These are phyloP conservation scores for Nettapus auritus DNA, from an alignment of 2,113 vertebrate species.

Conservation along the genomic window DNA sequence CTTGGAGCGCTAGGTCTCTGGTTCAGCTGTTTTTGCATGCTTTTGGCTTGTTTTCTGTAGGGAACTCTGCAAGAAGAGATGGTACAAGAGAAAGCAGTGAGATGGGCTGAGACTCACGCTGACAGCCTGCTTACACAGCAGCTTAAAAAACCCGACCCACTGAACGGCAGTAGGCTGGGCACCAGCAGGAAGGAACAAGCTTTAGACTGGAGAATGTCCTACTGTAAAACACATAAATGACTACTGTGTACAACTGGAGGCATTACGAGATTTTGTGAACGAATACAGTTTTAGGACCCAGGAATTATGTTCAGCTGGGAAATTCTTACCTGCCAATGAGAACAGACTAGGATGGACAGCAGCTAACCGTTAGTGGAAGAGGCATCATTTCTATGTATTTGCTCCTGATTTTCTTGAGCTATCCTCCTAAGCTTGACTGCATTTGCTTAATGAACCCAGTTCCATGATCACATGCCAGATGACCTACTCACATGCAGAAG, in stretches of 20 bases:
- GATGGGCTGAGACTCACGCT: neutral
- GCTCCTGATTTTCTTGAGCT: neutral
- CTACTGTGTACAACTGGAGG: neutral
- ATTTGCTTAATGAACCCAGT: neutral
- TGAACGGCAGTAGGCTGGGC: neutral
- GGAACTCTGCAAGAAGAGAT: neutral
- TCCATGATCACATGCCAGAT: neutral
- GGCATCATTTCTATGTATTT: neutral
- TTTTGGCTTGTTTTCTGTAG: slow-evolving; percentile 17
- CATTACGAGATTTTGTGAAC: neutral
- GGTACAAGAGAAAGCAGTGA: neutral
- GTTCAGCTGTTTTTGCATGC: neutral
- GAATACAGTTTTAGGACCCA: neutral
- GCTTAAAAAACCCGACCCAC: neutral
- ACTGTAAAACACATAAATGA: neutral
- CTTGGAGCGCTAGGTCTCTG: neutral
- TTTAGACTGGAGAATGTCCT: neutral
- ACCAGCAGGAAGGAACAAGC: neutral
- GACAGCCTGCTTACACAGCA: neutral
- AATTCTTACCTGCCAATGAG: neutral
- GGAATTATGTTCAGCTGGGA: neutral
- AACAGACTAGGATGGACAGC: neutral
- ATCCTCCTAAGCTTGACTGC: neutral
- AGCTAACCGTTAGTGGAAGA: neutral
- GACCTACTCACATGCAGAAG: neutral